These are phyloP conservation scores for Sylvilagus bachmani DNA, from an alignment of 2,113 vertebrate species.

Conservation along the genomic window DNA sequence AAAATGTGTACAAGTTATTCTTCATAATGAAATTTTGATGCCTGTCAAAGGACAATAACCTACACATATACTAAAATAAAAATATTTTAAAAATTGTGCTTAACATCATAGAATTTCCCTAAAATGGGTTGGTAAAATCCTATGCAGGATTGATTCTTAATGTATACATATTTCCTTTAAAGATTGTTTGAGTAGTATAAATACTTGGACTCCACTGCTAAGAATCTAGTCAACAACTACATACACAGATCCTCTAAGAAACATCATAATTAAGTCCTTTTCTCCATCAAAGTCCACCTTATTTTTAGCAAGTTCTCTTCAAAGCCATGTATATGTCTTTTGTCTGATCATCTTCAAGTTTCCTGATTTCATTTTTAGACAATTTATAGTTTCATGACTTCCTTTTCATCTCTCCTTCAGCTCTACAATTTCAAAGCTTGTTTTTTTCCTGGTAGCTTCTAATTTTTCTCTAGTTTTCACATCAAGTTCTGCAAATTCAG, in stretches of 20 bases:
- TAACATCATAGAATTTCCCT: not conserved
- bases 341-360: conserved; percentile 97
- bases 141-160: conserved; percentile 11
- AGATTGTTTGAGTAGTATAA: conserved; percentile 33
- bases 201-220: not conserved
- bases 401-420: conserved; percentile 97
- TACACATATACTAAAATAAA: conserved; percentile 47
- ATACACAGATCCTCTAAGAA: conserved; percentile 5
- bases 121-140: conserved; percentile 59
- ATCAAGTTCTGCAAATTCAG: conserved; percentile 93
- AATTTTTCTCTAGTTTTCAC: conserved; percentile 97
- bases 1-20: not conserved
- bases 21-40: conserved; percentile 52
- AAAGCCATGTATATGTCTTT: conserved; percentile 80
- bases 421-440: conserved; percentile 86
- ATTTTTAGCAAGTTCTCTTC: conserved; percentile 14
- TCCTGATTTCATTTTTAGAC: conserved; percentile 97
- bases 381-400: conserved; percentile 98
- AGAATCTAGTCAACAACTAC: not conserved
- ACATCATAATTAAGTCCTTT: conserved; percentile 26
- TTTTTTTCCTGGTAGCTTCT: conserved; percentile 97
- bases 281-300: conserved; percentile 32
- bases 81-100: not conserved
- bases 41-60: conserved; percentile 66
- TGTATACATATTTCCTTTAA: conserved; percentile 16